A percentile compares a stretch with the other conserved stretches of the same genome.
These are phyloP conservation scores for Micrasema longulum DNA, from an alignment of 1,140 invertebrate genomes.

Conservation along the genomic window DNA sequence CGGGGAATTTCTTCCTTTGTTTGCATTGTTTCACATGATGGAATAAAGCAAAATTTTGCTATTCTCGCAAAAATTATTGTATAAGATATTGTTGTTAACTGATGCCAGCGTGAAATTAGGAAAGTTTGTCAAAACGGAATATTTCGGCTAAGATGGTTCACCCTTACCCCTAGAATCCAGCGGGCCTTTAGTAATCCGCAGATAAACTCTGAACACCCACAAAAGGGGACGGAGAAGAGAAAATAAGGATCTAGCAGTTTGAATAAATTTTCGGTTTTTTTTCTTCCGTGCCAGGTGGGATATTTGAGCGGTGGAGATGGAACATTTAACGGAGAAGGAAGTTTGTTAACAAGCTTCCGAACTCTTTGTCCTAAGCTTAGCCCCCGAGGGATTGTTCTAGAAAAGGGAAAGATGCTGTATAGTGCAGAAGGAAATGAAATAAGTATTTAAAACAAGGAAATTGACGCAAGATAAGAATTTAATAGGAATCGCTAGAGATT, in stretches of 20 bases:
- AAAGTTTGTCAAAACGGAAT: slow-evolving; percentile 37
- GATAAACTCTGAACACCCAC: too few species aligned
- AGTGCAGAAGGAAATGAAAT: background rate
- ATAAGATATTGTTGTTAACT: slow-evolving; percentile 37
- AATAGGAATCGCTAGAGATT: background rate
- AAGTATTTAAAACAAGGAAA: slow-evolving; percentile 14
- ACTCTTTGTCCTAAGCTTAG: slow-evolving; percentile 45
- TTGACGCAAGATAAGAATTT: slow-evolving; percentile 12
- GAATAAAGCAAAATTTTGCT: slow-evolving; percentile 28
- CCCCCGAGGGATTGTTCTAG: slow-evolving; percentile 26
- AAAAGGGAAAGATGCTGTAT: slow-evolving; percentile 2
- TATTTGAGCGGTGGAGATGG: background rate
- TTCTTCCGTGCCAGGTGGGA: background rate
- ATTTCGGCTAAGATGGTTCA: background rate
- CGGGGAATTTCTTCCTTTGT: background rate
- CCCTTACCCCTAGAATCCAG: background rate
- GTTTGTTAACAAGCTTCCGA: slow-evolving; percentile 51
- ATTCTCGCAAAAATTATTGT: slow-evolving; percentile 32
- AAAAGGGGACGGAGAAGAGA: background rate
- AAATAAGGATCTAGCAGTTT: background rate
- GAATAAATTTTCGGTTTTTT: background rate
- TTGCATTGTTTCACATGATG: slow-evolving; percentile 4
- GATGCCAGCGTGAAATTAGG: slow-evolving; percentile 29
- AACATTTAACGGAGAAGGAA: slow-evolving; percentile 45
- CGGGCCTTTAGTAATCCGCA: background rate